Evolutionary conservation across 2,113 vertebrate species (phyloP).

Genomic region (Limnothrissa miodon): DNA sequence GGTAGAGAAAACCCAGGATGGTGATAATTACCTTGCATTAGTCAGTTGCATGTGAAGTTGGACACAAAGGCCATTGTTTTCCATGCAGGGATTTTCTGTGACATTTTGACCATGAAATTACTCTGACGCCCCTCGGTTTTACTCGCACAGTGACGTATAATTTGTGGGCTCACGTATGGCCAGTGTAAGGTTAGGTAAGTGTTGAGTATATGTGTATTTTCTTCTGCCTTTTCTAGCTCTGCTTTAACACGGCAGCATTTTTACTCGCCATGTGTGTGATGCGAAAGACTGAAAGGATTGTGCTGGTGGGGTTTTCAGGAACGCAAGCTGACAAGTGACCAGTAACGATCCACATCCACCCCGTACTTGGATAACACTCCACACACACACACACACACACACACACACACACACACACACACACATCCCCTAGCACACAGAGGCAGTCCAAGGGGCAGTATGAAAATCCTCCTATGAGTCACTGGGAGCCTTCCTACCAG

Average conservation of each 20-base stretch:
- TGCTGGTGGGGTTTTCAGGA: background rate
- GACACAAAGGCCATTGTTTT: background rate
- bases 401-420: background rate
- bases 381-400: background rate
- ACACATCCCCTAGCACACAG: background rate
- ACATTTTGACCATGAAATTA: background rate
- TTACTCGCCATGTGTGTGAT: background rate
- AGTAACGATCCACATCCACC: background rate
- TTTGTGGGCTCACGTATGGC: background rate
- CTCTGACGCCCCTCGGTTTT: background rate
- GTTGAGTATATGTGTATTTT: background rate
- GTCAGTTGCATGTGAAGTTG: background rate
- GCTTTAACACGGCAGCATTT: background rate
- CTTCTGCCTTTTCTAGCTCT: background rate
- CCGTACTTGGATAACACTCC: background rate
- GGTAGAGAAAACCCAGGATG: background rate
- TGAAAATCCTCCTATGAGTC: background rate
- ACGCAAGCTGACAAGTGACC: background rate
- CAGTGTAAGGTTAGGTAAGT: background rate
- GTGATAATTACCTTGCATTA: conserved; percentile 5
- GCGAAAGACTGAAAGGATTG: background rate
- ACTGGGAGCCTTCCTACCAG: background rate
- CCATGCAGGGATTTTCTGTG: background rate
- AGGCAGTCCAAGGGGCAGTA: background rate
- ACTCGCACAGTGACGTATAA: background rate